Evolutionary conservation across 2,113 vertebrate species (phyloP), one percentile per base, ranked within the genome.

Genomic region (Oriolus oriolus): DNA sequence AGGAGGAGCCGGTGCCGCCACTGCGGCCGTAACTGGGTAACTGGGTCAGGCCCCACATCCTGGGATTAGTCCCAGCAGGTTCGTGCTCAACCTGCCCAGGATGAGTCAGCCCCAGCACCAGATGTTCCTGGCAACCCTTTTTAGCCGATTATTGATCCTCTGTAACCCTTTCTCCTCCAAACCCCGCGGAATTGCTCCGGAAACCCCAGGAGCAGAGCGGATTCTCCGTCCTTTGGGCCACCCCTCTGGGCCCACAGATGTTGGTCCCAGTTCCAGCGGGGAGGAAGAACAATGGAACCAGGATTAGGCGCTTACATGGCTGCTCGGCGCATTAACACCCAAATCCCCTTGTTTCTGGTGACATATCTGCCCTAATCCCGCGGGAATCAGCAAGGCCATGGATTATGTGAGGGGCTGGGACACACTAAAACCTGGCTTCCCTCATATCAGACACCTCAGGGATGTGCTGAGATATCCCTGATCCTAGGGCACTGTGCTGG

Each of bases 301-400:
- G 84, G 94, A 95, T 95, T 97, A 95, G 75, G 71, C 14, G 82
- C 92, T 96, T 95, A 94, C 66, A 50, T 0, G 53, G 94, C 91
- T 68, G 90, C 91, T 75, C 3, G 3, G 74, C 2, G 63, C 79
- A 93, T 96, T 96, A 96, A 44, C n/a, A 65, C 41, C 19, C 26
- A 87, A 96, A 97, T 95, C 96, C 88, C 90, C 86, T 84, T 94
- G 97, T 95, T 95, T 90, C 86, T 91, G 68, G 85, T 79, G 95
- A 61, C 50, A 37, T 45, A 94, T 79, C 82, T 59, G 16, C 52
- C 66, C 89, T 97, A 97, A 97, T 96, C 95, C 90, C 3, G 6
- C 33, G 0, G 64, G 80, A 90, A 84, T 56, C 79, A 50, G 71
- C 78, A 10, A 59, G 63, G 74, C 49, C 10, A 0, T 2, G 90